A percentile compares a stretch with the other conserved stretches of the same genome.
phyloP scores from a whole-genome alignment of 2,113 vertebrate genomes.

The Passerina amoena region DNA sequence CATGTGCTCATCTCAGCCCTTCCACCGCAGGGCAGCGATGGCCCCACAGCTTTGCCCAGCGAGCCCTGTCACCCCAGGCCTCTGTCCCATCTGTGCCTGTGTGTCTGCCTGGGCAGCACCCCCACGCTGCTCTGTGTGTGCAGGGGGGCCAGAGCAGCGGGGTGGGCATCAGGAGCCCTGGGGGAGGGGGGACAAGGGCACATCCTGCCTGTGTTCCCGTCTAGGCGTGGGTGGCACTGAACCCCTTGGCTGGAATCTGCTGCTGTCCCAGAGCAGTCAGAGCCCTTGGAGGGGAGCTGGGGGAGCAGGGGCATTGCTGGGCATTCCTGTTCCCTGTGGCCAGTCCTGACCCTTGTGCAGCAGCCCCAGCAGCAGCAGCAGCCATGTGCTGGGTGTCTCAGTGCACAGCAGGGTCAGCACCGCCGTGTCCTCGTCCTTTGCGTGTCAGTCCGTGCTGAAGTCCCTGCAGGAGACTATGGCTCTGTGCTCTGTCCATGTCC shows the following conservation, averaged over 20 bases:
- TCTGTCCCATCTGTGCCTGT: background rate
- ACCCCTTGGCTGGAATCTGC: background rate
- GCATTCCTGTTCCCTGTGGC: background rate
- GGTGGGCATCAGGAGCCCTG: background rate
- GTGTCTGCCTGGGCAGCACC: background rate
- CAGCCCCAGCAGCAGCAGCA: background rate
- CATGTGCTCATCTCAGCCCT: fast-evolving
- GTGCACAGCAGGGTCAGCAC: background rate
- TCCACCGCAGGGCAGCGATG: fast-evolving
- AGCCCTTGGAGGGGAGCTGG: background rate
- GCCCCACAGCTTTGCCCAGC: background rate
- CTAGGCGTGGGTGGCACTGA: background rate
- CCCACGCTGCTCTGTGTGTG: background rate
- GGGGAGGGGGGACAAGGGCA: no score
- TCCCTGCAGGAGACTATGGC: background rate
- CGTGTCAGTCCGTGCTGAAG: background rate
- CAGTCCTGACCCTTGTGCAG: background rate
- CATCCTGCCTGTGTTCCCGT: background rate
- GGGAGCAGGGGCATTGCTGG: background rate
- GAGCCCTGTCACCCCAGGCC: fast-evolving
- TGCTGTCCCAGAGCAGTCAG: fast-evolving
- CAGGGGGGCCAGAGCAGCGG: fast-evolving
- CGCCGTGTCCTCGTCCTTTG: background rate
- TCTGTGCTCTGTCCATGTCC: background rate
- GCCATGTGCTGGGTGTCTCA: background rate